Conservation (phyloP, 1,140 invertebrate genomes). For the Palaemon carinicauda region DNA sequence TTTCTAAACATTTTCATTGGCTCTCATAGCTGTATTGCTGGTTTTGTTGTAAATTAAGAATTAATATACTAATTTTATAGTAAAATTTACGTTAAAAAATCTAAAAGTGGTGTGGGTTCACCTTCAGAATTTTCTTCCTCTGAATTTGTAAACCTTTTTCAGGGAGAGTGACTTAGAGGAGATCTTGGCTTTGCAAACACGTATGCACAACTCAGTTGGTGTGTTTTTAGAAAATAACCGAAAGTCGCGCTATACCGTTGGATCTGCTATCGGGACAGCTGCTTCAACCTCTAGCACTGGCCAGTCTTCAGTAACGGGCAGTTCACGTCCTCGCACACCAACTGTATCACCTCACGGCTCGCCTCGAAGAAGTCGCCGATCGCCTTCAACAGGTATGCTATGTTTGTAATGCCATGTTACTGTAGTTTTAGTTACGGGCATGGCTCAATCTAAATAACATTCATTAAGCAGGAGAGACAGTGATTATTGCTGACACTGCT, state of each 20-base stretch:
- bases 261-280: too few species aligned
- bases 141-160: neutral
- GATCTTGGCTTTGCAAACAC: conserved; percentile 72
- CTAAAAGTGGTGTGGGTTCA: too few species aligned
- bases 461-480: too few species aligned
- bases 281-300: conserved; percentile 13
- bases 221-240: conserved; percentile 69
- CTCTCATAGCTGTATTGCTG: too few species aligned
- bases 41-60: too few species aligned
- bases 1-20: too few species aligned
- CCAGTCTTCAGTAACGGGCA: conserved; percentile 8
- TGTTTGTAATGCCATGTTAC: neutral
- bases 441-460: too few species aligned
- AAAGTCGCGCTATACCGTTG: neutral
- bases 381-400: conserved; percentile 42
- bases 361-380: conserved; percentile 44
- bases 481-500: too few species aligned
- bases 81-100: too few species aligned
- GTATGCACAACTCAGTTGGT: conserved; percentile 73
- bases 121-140: too few species aligned
- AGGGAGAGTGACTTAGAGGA: conserved; percentile 75
- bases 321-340: conserved; percentile 52
- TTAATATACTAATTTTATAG: too few species aligned
- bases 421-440: neutral
- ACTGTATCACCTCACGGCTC: conserved; percentile 58